Evolutionary conservation across 2,797 vertebrate species (phyloP).

Genomic region (Catamblyrhynchus diadema): DNA sequence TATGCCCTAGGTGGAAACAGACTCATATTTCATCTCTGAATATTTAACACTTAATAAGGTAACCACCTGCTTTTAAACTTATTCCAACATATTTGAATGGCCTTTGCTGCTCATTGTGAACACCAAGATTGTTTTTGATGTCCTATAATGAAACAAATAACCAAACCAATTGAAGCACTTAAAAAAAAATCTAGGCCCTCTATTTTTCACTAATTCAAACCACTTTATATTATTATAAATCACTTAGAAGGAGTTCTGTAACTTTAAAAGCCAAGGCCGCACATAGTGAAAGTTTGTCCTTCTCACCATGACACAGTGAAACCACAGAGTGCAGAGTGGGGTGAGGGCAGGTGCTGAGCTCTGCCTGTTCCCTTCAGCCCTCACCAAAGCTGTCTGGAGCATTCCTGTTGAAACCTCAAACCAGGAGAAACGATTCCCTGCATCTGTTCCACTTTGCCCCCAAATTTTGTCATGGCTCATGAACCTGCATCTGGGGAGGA

Average conservation of each 20-base stretch:
- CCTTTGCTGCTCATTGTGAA: not conserved
- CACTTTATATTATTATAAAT: not conserved
- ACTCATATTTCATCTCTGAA: constrained; percentile 28
- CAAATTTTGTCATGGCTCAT: constrained; percentile 16
- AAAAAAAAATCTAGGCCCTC: not conserved
- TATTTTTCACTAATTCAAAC: not conserved
- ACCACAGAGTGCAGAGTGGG: rapidly evolving
- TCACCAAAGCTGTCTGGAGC: not conserved
- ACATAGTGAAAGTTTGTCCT: not conserved
- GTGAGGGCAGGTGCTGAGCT: constrained; percentile 27
- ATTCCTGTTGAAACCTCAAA: constrained; percentile 33
- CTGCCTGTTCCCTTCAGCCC: not conserved
- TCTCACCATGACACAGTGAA: not conserved
- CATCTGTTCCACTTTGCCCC: constrained; percentile 29
- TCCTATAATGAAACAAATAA: constrained; percentile 26
- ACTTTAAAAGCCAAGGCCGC: not conserved
- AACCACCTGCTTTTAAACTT: constrained; percentile 64
- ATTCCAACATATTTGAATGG: not conserved
- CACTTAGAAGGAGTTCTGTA: not conserved
- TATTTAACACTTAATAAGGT: constrained; percentile 63
- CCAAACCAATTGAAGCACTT: not conserved
- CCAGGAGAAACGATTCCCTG: not conserved
- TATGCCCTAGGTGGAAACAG: constrained; percentile 7
- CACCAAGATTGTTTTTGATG: constrained; percentile 13
- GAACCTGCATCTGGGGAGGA: constrained; percentile 27